Conservation (phyloP, 2,113 vertebrate species). For the Phylloscopus whistleri region DNA sequence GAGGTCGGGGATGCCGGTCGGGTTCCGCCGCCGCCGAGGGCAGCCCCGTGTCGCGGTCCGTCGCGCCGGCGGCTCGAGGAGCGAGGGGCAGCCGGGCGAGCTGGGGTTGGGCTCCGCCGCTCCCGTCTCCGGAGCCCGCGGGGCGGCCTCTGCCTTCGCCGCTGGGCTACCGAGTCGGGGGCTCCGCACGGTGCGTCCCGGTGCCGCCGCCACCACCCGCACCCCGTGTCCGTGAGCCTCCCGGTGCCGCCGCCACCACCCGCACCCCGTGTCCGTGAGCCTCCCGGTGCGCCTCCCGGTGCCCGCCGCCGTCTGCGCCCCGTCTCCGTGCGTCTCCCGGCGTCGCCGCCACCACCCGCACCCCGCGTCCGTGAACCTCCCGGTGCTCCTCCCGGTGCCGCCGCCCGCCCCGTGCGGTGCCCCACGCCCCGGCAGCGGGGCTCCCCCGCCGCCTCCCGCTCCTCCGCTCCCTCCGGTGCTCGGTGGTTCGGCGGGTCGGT, state of each 20-base stretch:
- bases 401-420: background rate
- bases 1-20: background rate
- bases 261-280: background rate
- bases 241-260: background rate
- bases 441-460: background rate
- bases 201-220: background rate
- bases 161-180: background rate
- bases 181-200: background rate
- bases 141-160: background rate
- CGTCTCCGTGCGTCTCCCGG: background rate
- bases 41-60: background rate
- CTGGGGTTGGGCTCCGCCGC: background rate
- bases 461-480: background rate
- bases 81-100: background rate
- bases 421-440: background rate
- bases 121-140: background rate
- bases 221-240: background rate
- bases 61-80: background rate
- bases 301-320: background rate
- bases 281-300: background rate
- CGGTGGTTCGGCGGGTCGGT: background rate
- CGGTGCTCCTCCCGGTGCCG: background rate
- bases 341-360: background rate
- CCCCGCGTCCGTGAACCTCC: background rate
- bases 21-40: background rate